These are phyloP conservation scores for Orientallactaga bullata DNA, from an alignment of 2,113 vertebrate genomes.

Conservation along the genomic window DNA sequence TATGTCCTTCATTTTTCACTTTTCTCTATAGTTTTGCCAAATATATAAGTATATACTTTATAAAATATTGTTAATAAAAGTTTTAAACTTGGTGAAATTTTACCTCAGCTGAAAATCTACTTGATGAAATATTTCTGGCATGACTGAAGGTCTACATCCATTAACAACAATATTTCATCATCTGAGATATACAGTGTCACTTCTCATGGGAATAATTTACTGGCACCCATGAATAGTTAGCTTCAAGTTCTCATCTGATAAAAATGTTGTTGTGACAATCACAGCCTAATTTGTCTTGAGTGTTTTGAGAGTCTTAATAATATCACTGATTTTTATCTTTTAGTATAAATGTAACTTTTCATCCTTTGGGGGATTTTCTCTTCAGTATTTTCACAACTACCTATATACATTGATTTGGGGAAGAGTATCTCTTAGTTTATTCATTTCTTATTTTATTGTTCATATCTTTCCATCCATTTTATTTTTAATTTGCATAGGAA, in stretches of 20 bases:
- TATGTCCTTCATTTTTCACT: slow-evolving; percentile 31
- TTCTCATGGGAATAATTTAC: slow-evolving; percentile 61
- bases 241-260: slow-evolving; percentile 63
- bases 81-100: slow-evolving; percentile 67
- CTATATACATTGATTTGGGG: neutral
- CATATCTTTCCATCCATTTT: neutral
- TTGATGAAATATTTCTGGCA: slow-evolving; percentile 69
- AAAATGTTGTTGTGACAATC: slow-evolving; percentile 61
- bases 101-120: slow-evolving; percentile 53
- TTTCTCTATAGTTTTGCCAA: slow-evolving; percentile 66
- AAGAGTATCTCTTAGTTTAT: neutral
- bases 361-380: slow-evolving; percentile 22
- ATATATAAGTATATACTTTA: slow-evolving; percentile 54
- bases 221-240: slow-evolving; percentile 1
- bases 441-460: neutral
- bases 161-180: slow-evolving; percentile 59
- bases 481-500: neutral
- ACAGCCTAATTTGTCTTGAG: slow-evolving; percentile 50
- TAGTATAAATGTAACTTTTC: slow-evolving; percentile 26
- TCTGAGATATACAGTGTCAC: slow-evolving; percentile 20
- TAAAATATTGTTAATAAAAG: slow-evolving; percentile 60
- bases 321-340: slow-evolving; percentile 20
- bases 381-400: slow-evolving; percentile 35
- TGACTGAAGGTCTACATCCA: neutral
- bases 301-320: slow-evolving; percentile 34